phyloP scores from a whole-genome alignment of 2,888 invertebrate genomes.

The Sclerodermus sp. region DNA sequence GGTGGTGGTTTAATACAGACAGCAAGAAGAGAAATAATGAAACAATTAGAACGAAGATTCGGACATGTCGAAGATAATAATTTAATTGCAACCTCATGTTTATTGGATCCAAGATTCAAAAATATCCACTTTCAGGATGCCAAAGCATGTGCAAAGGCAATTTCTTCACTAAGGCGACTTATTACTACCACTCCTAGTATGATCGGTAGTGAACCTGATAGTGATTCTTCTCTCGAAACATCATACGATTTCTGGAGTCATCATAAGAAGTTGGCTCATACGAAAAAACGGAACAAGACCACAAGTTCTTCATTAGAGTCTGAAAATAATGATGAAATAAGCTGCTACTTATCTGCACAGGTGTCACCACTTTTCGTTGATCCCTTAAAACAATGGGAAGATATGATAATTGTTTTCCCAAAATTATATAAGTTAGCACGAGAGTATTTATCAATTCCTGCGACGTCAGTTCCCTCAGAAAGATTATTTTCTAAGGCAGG shows the following conservation, averaged over 20 bases:
- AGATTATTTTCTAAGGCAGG: conserved; percentile 27
- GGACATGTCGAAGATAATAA: conserved; percentile 22
- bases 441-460: conserved; percentile 25
- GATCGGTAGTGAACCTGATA: neutral
- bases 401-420: conserved; percentile 18
- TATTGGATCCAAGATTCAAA: conserved; percentile 32
- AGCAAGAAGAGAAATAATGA: too few species aligned
- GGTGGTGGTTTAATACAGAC: too few species aligned
- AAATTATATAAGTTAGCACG: conserved; percentile 14
- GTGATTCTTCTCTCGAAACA: neutral
- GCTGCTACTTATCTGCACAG: neutral
- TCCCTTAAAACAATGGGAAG: conserved; percentile 29
- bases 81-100: conserved; percentile 13
- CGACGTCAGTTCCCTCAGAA: conserved; percentile 30
- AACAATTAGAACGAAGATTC: too few species aligned
- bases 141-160: conserved; percentile 20
- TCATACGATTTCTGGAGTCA: neutral
- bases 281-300: too few species aligned
- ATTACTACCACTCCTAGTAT: neutral
- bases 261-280: neutral
- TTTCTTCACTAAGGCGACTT: neutral
- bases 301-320: too few species aligned
- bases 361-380: conserved; percentile 15
- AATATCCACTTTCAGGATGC: conserved; percentile 22
- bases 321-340: too few species aligned